These are phyloP conservation scores for Thryonomys swinderianus DNA, from an alignment of 2,113 vertebrate genomes.

Conservation along the genomic window DNA sequence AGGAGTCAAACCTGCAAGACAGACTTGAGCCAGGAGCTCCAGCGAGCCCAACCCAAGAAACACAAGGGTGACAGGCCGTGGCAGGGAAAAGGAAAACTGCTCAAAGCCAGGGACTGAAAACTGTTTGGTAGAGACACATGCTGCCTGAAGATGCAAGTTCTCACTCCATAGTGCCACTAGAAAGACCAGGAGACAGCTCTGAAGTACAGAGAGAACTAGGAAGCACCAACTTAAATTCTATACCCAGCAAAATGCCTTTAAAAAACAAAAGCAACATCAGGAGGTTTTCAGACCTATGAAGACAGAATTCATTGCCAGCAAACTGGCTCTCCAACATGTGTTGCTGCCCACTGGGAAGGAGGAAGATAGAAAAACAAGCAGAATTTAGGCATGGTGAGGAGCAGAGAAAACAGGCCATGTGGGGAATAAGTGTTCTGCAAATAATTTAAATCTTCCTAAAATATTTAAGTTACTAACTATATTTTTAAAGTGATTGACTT, in stretches of 20 bases:
- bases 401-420: not conserved
- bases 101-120: not conserved
- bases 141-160: not conserved
- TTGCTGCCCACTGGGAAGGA: not conserved
- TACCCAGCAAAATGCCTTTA: not conserved
- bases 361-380: not conserved
- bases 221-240: not conserved
- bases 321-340: not conserved
- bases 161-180: not conserved
- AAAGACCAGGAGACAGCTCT: not conserved
- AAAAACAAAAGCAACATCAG: not conserved
- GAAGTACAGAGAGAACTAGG: not conserved
- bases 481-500: not conserved
- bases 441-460: not conserved
- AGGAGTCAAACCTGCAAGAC: no score
- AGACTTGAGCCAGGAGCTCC: not conserved
- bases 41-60: not conserved
- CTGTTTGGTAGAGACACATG: not conserved
- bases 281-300: not conserved
- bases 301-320: not conserved
- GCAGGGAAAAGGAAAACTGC: fast-evolving
- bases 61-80: fast-evolving
- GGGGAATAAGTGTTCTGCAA: not conserved
- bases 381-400: not conserved
- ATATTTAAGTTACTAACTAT: not conserved